Evolutionary conservation across 2,888 invertebrate genomes (phyloP).

Genomic region (Eupithecia tripunctaria): DNA sequence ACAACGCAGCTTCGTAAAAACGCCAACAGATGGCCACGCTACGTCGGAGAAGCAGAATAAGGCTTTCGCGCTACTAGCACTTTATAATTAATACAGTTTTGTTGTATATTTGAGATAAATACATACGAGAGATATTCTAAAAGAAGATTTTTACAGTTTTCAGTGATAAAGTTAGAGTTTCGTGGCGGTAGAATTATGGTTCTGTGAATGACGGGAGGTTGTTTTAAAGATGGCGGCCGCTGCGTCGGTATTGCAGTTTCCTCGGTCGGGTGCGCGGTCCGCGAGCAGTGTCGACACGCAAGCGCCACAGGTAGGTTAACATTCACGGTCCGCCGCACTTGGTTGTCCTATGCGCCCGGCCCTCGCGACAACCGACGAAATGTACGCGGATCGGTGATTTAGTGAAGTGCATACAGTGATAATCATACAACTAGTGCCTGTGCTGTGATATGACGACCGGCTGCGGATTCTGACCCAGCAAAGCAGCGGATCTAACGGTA

Average conservation of each 20-base stretch:
- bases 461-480: constrained; percentile 63
- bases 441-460: constrained; percentile 69
- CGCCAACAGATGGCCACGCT: constrained; percentile 58
- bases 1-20: constrained; percentile 23
- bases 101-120: neutral
- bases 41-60: constrained; percentile 62
- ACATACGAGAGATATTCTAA: neutral
- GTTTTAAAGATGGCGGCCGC: constrained; percentile 67
- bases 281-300: constrained; percentile 73
- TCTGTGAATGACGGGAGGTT: constrained; percentile 49
- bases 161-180: neutral
- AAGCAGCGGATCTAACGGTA: constrained; percentile 81
- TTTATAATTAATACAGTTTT: neutral
- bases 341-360: constrained; percentile 74
- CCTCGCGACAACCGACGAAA: constrained; percentile 69
- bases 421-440: constrained; percentile 61
- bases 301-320: constrained; percentile 83
- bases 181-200: neutral
- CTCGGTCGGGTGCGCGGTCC: constrained; percentile 62
- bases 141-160: constrained; percentile 5
- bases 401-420: constrained; percentile 75
- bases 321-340: constrained; percentile 82
- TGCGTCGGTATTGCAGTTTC: constrained; percentile 71
- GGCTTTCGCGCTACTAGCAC: constrained; percentile 57
- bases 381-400: constrained; percentile 73